Evolutionary conservation across 2,888 invertebrate genomes (phyloP).

Genomic region (Dolomedes plantarius): DNA sequence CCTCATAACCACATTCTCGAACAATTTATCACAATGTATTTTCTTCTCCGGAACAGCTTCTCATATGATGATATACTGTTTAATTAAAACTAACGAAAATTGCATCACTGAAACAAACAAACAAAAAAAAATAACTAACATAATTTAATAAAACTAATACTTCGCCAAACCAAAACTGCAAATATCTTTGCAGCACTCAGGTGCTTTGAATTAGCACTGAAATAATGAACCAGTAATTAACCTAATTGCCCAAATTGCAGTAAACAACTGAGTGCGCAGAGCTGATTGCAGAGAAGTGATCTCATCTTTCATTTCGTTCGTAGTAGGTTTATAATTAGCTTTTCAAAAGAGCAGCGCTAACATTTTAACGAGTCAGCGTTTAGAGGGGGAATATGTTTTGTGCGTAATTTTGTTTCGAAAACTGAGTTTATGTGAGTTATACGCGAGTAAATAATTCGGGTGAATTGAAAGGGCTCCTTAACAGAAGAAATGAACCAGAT

Average conservation of each 20-base stretch:
- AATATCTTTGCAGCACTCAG: constrained; percentile 7
- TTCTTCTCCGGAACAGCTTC: no score
- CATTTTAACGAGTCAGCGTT: constrained; percentile 51
- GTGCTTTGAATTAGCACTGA: constrained; percentile 36
- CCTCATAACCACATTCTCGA: no score
- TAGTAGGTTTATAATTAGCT: constrained; percentile 53
- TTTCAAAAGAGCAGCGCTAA: constrained; percentile 36
- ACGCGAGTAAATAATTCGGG: constrained; percentile 24
- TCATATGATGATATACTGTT: constrained; percentile 45
- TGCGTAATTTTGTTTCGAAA: constrained; percentile 41
- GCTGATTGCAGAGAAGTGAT: constrained; percentile 37
- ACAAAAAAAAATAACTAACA: constrained; percentile 14
- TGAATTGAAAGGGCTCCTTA: no score
- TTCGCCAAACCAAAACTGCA: constrained; percentile 9
- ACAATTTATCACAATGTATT: no score
- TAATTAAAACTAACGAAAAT: constrained; percentile 37
- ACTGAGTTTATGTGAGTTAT: constrained; percentile 29
- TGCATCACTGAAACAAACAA: background rate
- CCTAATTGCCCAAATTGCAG: constrained; percentile 53
- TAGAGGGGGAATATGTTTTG: constrained; percentile 15
- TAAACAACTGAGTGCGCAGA: constrained; percentile 44
- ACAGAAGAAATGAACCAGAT: no score
- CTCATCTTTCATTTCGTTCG: constrained; percentile 37
- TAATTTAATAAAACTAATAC: constrained; percentile 54
- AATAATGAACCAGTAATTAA: constrained; percentile 64